Percentiles rank a stretch among this genome's conserved stretches.
Conservation (phyloP, 2,113 vertebrate species). For the Odocoileus virginianus region DNA sequence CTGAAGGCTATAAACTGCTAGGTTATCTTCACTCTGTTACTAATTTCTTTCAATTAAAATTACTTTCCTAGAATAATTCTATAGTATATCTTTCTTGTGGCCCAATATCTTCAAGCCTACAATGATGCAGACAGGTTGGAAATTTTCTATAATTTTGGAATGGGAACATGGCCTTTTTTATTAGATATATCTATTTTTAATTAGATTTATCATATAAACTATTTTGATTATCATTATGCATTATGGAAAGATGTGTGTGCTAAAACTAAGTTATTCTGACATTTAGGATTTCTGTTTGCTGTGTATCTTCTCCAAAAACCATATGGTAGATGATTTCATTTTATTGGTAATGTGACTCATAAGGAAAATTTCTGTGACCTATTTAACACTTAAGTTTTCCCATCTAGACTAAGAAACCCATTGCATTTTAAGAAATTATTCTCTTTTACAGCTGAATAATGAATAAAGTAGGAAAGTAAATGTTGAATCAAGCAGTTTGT, state of each 20-base stretch:
- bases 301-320: conserved; percentile 24
- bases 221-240: neutral
- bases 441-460: neutral
- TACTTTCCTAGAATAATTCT: neutral
- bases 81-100: neutral
- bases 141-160: neutral
- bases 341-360: neutral
- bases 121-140: neutral
- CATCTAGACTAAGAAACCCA: neutral
- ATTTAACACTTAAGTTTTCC: conserved; percentile 36
- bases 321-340: conserved; percentile 54
- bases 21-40: neutral
- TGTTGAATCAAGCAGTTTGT: neutral
- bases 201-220: neutral
- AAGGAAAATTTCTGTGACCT: conserved; percentile 43
- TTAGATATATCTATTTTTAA: neutral
- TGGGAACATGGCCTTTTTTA: neutral
- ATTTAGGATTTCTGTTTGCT: conserved; percentile 19
- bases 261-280: conserved; percentile 43
- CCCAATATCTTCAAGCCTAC: neutral
- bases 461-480: neutral
- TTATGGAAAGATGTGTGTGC: neutral
- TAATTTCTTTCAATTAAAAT: neutral
- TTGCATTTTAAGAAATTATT: neutral
- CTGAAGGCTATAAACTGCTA: neutral